These are phyloP conservation scores for Drosophila stalkeri DNA, from an alignment of 2,888 invertebrate genomes.

Conservation along the genomic window DNA sequence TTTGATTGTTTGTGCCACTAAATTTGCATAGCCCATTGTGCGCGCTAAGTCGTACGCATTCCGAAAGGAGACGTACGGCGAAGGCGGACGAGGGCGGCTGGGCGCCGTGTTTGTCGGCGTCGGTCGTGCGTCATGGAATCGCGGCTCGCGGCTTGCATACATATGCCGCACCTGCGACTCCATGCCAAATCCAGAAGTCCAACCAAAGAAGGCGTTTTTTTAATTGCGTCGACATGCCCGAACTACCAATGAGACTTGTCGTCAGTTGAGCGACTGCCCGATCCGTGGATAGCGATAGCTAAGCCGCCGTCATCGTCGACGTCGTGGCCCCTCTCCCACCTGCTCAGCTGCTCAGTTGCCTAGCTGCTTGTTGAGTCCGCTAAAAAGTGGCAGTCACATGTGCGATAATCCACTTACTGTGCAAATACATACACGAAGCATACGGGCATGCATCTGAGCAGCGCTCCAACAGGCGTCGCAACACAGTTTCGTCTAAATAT, in stretches of 20 bases:
- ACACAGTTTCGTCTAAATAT: constrained; percentile 49
- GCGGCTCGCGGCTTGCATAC: constrained; percentile 67
- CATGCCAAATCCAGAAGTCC: constrained; percentile 72
- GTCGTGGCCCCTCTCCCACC: not conserved
- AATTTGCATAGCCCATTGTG: constrained; percentile 75
- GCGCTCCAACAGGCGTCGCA: constrained; percentile 27
- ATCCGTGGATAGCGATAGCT: constrained; percentile 57
- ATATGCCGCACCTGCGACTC: constrained; percentile 81
- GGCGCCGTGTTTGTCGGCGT: constrained; percentile 46
- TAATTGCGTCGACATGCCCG: constrained; percentile 83
- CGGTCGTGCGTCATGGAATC: constrained; percentile 69
- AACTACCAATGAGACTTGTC: constrained; percentile 79
- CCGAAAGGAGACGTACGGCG: constrained; percentile 1
- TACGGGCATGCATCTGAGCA: constrained; percentile 12
- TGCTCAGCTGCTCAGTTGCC: not conserved
- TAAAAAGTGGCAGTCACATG: constrained; percentile 54
- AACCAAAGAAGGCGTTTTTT: constrained; percentile 83
- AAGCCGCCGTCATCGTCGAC: constrained; percentile 31
- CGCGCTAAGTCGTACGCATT: constrained; percentile 49
- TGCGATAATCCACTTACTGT: constrained; percentile 59
- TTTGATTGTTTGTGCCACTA: constrained; percentile 67
- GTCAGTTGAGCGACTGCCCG: constrained; percentile 61
- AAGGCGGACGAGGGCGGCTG: constrained; percentile 10
- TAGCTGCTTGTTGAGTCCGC: constrained; percentile 9
- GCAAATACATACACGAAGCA: constrained; percentile 17